phyloP scores from a whole-genome alignment of 2,888 invertebrate species.

The Lissocephala sabroskyi region DNA sequence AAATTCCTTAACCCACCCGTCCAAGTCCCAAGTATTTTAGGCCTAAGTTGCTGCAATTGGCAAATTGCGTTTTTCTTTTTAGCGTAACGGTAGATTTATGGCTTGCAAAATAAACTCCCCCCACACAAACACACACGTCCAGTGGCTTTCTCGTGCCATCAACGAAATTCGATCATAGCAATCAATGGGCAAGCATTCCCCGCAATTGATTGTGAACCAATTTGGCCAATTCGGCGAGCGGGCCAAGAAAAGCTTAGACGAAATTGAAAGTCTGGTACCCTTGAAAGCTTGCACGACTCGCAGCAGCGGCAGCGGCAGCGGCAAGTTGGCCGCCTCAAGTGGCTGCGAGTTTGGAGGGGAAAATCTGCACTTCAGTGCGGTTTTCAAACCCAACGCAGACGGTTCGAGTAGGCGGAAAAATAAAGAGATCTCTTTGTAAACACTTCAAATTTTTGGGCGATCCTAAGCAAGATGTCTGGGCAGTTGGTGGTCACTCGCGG shows the following conservation, averaged over 20 bases:
- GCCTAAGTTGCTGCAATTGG: too few species aligned
- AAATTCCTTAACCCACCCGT: too few species aligned
- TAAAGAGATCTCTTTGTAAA: constrained; percentile 9
- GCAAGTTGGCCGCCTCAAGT: constrained; percentile 27
- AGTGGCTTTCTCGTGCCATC: background rate
- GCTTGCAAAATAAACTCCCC: constrained; percentile 49
- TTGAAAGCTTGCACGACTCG: constrained; percentile 47
- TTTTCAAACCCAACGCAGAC: constrained; percentile 46
- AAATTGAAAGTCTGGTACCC: constrained; percentile 37
- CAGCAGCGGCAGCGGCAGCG: constrained; percentile 3
- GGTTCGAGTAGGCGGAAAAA: constrained; percentile 28
- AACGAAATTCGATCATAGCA: background rate
- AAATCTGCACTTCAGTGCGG: constrained; percentile 53
- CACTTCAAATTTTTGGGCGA: constrained; percentile 2
- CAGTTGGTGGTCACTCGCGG: constrained; percentile 8
- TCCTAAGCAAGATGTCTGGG: constrained; percentile 5
- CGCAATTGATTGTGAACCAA: background rate
- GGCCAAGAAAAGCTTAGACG: constrained; percentile 1
- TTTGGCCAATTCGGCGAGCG: background rate
- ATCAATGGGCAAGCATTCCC: too few species aligned
- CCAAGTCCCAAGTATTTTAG: background rate
- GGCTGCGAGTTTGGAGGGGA: constrained; percentile 32
- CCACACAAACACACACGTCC: too few species aligned
- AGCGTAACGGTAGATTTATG: constrained; percentile 35
- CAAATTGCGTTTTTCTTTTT: constrained; percentile 23